A percentile compares a stretch with the other conserved stretches of the same genome.
phyloP scores from a whole-genome alignment of 2,113 vertebrate genomes.

The Lota lota region DNA sequence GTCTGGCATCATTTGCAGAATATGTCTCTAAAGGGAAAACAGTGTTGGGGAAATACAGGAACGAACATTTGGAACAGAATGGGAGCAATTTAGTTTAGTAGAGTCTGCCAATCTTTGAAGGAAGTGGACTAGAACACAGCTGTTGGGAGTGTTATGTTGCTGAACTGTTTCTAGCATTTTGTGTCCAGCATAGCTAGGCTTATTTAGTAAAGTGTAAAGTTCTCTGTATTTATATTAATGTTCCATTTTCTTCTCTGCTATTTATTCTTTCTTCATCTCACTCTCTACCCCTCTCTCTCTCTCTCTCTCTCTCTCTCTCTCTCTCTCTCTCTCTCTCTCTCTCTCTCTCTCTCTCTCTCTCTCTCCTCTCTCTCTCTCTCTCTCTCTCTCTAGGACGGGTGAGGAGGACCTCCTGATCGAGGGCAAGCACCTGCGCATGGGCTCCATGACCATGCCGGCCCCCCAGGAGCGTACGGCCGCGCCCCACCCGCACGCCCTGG shows the following conservation, averaged over 20 bases:
- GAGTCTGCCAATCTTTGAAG: too few species aligned
- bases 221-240: background rate
- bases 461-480: constrained; percentile 86
- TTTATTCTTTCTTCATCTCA: background rate
- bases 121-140: too few species aligned
- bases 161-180: too few species aligned
- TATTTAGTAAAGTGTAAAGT: too few species aligned
- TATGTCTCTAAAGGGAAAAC: background rate
- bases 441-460: constrained; percentile 93
- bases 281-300: background rate
- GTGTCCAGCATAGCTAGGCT: too few species aligned
- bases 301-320: constrained; percentile 14
- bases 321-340: constrained; percentile 14
- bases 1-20: background rate
- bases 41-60: background rate
- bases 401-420: constrained; percentile 87
- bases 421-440: constrained; percentile 94
- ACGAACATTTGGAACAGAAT: too few species aligned
- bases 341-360: too few species aligned
- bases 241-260: background rate
- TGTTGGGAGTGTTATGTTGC: too few species aligned
- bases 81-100: too few species aligned
- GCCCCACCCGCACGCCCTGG: constrained; percentile 70
- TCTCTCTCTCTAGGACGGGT: constrained; percentile 74
- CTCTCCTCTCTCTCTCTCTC: too few species aligned